Evolutionary conservation across 1,140 invertebrate genomes (phyloP).

Genomic region (Belonocnema kinseyi): DNA sequence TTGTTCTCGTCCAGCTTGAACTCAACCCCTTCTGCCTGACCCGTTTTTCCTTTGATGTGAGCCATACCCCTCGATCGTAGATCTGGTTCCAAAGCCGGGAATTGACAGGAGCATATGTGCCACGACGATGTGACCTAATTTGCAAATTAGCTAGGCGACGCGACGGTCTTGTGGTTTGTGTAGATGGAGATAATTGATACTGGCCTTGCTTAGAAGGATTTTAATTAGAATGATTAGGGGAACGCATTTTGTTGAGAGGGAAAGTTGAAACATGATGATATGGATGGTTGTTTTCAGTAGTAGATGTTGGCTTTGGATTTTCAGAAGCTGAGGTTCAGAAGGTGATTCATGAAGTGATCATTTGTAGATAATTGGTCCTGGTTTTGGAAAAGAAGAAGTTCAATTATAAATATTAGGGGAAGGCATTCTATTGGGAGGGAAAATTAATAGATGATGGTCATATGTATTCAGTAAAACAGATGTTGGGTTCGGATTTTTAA

Average conservation of each 20-base stretch:
- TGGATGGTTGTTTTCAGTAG: too few species aligned
- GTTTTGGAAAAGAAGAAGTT: too few species aligned
- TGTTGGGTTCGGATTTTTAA: too few species aligned
- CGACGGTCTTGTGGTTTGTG: conserved; percentile 43
- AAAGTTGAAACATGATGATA: conserved; percentile 27
- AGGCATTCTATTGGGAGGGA: too few species aligned
- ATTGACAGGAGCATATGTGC: conserved; percentile 51
- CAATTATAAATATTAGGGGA: too few species aligned
- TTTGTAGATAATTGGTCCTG: too few species aligned
- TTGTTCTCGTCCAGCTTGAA: conserved; percentile 50
- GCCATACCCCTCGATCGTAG: conserved; percentile 64
- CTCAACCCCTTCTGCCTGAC: conserved; percentile 39
- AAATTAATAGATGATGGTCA: too few species aligned
- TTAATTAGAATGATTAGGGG: conserved; percentile 49
- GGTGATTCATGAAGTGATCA: too few species aligned
- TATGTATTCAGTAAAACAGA: too few species aligned
- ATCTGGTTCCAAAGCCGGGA: conserved; percentile 28
- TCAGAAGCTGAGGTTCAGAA: too few species aligned
- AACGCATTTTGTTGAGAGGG: conserved; percentile 44
- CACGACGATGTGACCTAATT: conserved; percentile 68
- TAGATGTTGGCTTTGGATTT: too few species aligned
- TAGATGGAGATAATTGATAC: neutral
- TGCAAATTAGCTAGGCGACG: conserved; percentile 58
- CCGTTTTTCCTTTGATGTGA: conserved; percentile 42
- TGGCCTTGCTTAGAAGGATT: neutral